Evolutionary conservation across 2,797 vertebrate species (phyloP).

Genomic region (Pseudomugil gertrudae): DNA sequence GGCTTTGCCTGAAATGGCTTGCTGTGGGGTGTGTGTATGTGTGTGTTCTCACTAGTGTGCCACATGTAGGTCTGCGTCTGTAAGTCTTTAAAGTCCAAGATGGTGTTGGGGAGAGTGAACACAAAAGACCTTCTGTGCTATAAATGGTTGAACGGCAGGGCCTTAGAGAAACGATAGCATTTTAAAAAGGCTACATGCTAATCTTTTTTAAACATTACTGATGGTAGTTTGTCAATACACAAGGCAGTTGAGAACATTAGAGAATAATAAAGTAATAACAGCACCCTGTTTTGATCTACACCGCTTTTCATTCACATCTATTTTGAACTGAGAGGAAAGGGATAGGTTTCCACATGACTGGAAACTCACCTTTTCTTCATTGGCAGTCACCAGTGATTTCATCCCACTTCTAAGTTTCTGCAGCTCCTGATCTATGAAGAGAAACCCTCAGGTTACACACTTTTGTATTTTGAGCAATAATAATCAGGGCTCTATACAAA

Average conservation of each 20-base stretch:
- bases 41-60: conserved; percentile 50
- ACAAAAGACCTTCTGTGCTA: conserved; percentile 77
- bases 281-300: conserved; percentile 5
- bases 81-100: conserved; percentile 65
- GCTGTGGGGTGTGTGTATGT: conserved; percentile 48
- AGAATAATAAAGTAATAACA: conserved; percentile 26
- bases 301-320: conserved; percentile 35
- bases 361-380: conserved; percentile 91
- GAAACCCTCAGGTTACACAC: conserved; percentile 24
- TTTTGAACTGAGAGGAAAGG: conserved; percentile 17
- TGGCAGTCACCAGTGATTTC: conserved; percentile 88
- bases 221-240: conserved; percentile 24
- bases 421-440: conserved; percentile 89
- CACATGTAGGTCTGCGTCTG: conserved; percentile 61
- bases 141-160: conserved; percentile 54
- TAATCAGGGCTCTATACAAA: conserved; percentile 11
- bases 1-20: conserved; percentile 75
- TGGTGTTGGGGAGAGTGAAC: conserved; percentile 39
- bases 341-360: conserved; percentile 10
- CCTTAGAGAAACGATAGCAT: conserved; percentile 44
- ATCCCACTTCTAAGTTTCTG: conserved; percentile 90
- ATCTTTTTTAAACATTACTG: conserved; percentile 33
- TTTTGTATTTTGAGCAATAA: conserved; percentile 4
- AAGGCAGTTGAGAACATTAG: conserved; percentile 14
- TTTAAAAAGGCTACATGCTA: conserved; percentile 47